Base-by-base conservation (phyloP, 2,888 invertebrate genomes). In the Ryuthela nishihirai region DNA sequence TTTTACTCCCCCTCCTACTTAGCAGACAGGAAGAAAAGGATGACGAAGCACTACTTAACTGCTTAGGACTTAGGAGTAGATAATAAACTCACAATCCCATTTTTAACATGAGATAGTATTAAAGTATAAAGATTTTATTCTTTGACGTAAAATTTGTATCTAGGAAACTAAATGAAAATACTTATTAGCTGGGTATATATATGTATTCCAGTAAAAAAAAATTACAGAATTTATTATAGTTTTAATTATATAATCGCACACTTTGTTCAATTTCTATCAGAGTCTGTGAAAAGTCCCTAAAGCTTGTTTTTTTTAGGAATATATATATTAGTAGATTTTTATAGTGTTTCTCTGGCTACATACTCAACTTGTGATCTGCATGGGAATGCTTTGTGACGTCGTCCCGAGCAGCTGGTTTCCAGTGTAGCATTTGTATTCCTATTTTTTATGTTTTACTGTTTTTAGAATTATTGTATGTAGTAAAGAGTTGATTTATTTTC, bases 81-180 rank as follows among this genome's bases (percentile, higher is more conserved):
- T n/a, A n/a, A n/a, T n/a, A n/a, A n/a, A n/a, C n/a, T n/a, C n/a
- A n/a, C n/a, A n/a, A n/a, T n/a, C n/a, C n/a, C n/a, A n/a, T n/a
- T n/a, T n/a, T n/a, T n/a, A 40, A 39, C 46, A 52, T 58, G 45
- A 47, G 45, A 59, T 59, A 59, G 59, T 59, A 59, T 59, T 59
- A 59, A 59, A 59, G 24, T 59, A 59, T 59, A 59, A 53, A 59
- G 48, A 59, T 59, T 59, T 59, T 59, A 59, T 59, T 59, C 59
- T 59, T 59, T 59, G 46, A 59, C 53, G 39, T 59, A 49, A 52
- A 58, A 42, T 59, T 59, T 53, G 52, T 53, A 59, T 59, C 44
- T 59, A 53, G 59, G 35, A 29, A 35, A 43, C 45, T 34, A 36
- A 39, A 29, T n/a, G n/a, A n/a, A 35, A 38, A 56, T 40, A 40